These are phyloP conservation scores for Diorhabda carinulata DNA, from an alignment of 1,140 invertebrate genomes.

Conservation along the genomic window DNA sequence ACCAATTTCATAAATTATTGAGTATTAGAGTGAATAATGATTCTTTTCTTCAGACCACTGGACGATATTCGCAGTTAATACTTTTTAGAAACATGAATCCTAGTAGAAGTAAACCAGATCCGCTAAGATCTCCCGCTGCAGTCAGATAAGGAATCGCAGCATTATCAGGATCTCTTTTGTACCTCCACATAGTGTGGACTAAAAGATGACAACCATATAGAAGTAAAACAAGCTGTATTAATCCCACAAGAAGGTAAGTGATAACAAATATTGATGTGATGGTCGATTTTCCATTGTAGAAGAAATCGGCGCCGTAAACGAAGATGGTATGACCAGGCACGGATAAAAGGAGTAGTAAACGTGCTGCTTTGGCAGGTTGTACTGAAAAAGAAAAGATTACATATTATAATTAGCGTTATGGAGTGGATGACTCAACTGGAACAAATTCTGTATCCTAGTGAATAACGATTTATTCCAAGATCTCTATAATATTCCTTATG, in stretches of 20 bases:
- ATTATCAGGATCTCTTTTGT: conserved; percentile 91
- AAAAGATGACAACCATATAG: conserved; percentile 83
- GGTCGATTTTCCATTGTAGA: conserved; percentile 58
- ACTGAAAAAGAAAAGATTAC: conserved; percentile 52
- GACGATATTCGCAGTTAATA: conserved; percentile 46
- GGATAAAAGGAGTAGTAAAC: conserved; percentile 80
- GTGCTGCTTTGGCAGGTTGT: conserved; percentile 72
- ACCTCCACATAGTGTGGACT: conserved; percentile 87
- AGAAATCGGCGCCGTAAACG: conserved; percentile 74
- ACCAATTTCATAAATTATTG: too few species aligned
- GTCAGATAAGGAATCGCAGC: conserved; percentile 94
- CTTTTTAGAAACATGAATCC: conserved; percentile 78
- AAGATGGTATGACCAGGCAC: conserved; percentile 92
- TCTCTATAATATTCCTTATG: too few species aligned
- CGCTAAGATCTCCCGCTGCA: conserved; percentile 87
- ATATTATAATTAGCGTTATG: too few species aligned
- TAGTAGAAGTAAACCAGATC: conserved; percentile 79
- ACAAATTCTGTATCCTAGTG: too few species aligned
- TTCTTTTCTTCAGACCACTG: conserved; percentile 16
- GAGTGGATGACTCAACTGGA: too few species aligned
- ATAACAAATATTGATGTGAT: conserved; percentile 59
- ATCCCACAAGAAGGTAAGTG: conserved; percentile 62
- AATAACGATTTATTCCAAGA: too few species aligned
- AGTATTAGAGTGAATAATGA: too few species aligned
- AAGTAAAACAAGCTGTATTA: conserved; percentile 68